These are phyloP conservation scores for Irena cyanogastra DNA, from an alignment of 2,113 vertebrate genomes.

Conservation along the genomic window DNA sequence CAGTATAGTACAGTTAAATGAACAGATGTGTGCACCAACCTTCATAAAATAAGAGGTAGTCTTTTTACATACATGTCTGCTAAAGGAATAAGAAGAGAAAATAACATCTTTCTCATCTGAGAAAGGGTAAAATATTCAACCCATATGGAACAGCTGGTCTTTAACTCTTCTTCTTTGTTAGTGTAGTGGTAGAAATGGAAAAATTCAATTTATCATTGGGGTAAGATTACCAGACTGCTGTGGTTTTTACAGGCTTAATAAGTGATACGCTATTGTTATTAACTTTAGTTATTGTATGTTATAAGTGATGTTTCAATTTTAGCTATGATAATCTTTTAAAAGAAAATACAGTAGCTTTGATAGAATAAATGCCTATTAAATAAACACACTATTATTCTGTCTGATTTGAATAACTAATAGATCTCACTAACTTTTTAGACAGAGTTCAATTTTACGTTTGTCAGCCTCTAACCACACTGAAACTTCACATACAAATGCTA, in stretches of 20 bases:
- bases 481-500: neutral
- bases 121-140: neutral
- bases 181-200: conserved; percentile 1
- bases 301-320: neutral
- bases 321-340: neutral
- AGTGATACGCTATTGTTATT: neutral
- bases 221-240: neutral
- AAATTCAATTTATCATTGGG: neutral
- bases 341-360: neutral
- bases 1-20: neutral
- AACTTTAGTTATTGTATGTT: neutral
- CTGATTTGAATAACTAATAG: neutral
- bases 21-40: conserved; percentile 19
- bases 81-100: conserved; percentile 40
- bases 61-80: conserved; percentile 18
- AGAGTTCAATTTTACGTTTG: neutral
- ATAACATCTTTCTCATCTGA: neutral
- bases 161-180: neutral
- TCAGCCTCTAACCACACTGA: neutral
- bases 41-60: conserved; percentile 3
- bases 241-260: neutral
- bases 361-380: neutral
- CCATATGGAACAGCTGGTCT: neutral
- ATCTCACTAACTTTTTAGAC: neutral
- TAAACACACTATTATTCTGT: neutral